These are phyloP conservation scores for Orbicella faveolata DNA, from an alignment of 64 coral and sea anemone genomes.

Conservation along the genomic window DNA sequence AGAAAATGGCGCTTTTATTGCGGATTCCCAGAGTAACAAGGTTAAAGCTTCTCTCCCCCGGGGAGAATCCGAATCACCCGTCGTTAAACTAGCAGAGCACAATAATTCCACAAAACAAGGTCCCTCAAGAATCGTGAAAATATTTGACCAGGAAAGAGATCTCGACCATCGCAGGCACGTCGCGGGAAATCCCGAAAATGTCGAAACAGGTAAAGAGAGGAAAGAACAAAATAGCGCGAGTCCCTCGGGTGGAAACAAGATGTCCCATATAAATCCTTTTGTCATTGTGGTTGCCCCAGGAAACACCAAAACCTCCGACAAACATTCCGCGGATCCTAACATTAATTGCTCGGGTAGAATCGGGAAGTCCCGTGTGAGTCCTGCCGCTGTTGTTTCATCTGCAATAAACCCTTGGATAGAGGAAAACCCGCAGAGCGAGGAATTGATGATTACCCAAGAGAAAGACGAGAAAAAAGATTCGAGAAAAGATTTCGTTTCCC, in stretches of 20 bases:
- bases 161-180: too few relatives aligned
- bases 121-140: background rate
- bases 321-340: background rate
- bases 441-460: background rate
- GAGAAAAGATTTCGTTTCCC: background rate
- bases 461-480: background rate
- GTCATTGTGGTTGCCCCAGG: background rate
- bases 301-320: background rate
- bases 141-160: too few relatives aligned
- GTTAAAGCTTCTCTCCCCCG: background rate
- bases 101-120: background rate
- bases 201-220: background rate
- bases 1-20: constrained; percentile 6
- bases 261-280: background rate
- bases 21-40: background rate
- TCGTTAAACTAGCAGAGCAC: background rate
- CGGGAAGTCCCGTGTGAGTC: background rate
- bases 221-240: background rate
- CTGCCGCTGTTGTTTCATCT: background rate
- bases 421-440: background rate
- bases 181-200: too few relatives aligned
- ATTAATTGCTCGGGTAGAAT: background rate
- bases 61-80: background rate
- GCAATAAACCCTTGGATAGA: background rate
- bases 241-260: background rate